Percentiles rank a stretch among this genome's conserved stretches.
phyloP scores from a whole-genome alignment of 1,140 invertebrate genomes.

The Brachionus calyciflorus region DNA sequence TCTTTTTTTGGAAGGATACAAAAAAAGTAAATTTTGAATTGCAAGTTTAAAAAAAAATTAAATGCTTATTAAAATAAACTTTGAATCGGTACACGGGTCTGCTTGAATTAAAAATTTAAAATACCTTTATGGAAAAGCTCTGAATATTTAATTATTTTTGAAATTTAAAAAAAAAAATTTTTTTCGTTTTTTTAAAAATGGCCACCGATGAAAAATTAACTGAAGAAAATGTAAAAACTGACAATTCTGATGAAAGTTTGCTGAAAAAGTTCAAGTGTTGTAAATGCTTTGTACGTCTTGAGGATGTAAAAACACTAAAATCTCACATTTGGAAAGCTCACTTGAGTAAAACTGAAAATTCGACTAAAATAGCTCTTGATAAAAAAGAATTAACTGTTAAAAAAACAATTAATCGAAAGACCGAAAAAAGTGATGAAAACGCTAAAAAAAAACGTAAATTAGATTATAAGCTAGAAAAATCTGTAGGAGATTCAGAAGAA shows the following conservation, averaged over 20 bases:
- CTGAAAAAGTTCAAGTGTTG: slow-evolving; percentile 17
- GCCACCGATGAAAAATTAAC: not conserved
- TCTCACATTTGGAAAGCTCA: slow-evolving; percentile 17
- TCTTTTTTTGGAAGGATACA: too few species aligned
- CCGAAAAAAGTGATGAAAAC: slow-evolving; percentile 4
- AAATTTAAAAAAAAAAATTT: too few species aligned
- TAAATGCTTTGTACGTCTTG: not conserved
- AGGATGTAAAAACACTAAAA: not conserved
- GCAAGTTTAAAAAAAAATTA: too few species aligned
- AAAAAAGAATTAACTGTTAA: too few species aligned
- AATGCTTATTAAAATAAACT: too few species aligned
- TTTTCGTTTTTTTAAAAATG: slow-evolving; percentile 10
- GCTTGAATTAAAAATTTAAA: too few species aligned
- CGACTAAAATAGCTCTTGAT: not conserved
- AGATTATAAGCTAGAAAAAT: not conserved
- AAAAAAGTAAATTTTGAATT: too few species aligned
- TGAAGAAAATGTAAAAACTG: not conserved
- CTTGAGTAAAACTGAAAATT: not conserved
- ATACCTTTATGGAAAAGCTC: too few species aligned
- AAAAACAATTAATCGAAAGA: too few species aligned
- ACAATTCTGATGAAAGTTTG: not conserved
- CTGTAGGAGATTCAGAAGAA: not conserved
- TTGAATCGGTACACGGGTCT: too few species aligned
- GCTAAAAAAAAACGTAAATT: slow-evolving; percentile 32
- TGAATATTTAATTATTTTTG: too few species aligned